Conservation (phyloP, 2,113 vertebrate species). For the Etia nguti region DNA sequence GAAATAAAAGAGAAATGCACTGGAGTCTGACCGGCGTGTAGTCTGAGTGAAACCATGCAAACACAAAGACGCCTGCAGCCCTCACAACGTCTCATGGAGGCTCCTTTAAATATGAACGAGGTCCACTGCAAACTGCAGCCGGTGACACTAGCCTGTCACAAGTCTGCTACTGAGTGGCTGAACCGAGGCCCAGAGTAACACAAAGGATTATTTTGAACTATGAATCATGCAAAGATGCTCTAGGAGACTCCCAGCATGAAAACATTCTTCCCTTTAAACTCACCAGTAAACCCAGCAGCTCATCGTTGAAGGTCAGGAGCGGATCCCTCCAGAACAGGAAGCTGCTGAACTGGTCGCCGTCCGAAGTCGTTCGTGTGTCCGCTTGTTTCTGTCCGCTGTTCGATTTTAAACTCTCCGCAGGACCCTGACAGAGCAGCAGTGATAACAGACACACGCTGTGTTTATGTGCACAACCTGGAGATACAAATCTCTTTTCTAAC, state of each 20-base stretch:
- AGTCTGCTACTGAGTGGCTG: rapidly evolving
- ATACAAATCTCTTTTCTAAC: neutral
- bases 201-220: neutral
- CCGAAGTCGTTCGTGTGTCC: neutral
- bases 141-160: neutral
- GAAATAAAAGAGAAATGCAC: neutral
- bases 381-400: neutral
- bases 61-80: neutral
- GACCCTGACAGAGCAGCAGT: neutral
- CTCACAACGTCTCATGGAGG: neutral
- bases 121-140: neutral
- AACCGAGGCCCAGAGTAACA: neutral
- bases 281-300: neutral
- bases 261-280: neutral
- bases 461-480: neutral
- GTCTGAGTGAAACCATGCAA: neutral
- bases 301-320: constrained; percentile 73
- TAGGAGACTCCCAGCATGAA: neutral
- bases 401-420: neutral
- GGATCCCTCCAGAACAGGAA: constrained; percentile 87
- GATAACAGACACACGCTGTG: neutral
- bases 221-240: neutral
- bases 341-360: constrained; percentile 68
- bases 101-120: neutral
- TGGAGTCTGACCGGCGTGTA: rapidly evolving